phyloP scores from a whole-genome alignment of 2,888 invertebrate species.

The Carcina quercana region DNA sequence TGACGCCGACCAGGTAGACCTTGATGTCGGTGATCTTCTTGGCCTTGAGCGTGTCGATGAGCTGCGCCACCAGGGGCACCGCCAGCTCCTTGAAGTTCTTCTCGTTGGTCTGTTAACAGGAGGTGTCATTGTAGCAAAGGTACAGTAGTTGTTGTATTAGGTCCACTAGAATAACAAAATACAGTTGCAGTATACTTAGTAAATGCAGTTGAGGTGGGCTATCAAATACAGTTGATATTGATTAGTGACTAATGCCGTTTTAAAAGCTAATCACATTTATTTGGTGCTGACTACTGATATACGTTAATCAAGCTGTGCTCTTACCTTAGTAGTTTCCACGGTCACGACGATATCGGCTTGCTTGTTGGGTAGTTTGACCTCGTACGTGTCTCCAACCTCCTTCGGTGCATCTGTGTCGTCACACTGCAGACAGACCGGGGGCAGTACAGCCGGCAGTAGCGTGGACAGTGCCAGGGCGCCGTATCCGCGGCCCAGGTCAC shows the following conservation, averaged over 20 bases:
- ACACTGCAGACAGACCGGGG: constrained; percentile 77
- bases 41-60: constrained; percentile 75
- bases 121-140: not conserved
- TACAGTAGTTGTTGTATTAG: too few species aligned
- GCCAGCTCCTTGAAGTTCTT: constrained; percentile 77
- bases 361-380: constrained; percentile 79
- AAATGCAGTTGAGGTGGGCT: too few species aligned
- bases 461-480: constrained; percentile 74
- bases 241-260: too few species aligned
- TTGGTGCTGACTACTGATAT: too few species aligned
- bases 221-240: too few species aligned
- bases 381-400: constrained; percentile 76
- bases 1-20: constrained; percentile 72
- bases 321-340: constrained; percentile 76
- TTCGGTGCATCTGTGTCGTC: constrained; percentile 52
- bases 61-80: constrained; percentile 73
- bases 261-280: too few species aligned
- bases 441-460: constrained; percentile 76
- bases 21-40: constrained; percentile 65
- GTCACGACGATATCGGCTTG: constrained; percentile 88
- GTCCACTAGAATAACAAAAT: too few species aligned
- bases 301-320: too few species aligned
- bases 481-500: constrained; percentile 81
- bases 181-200: too few species aligned
- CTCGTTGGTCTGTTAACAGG: constrained; percentile 71